A percentile compares a stretch with the other conserved stretches of the same genome.
Evolutionary conservation across 2,113 vertebrate species (phyloP).

Genomic region (Steatornis caripensis): DNA sequence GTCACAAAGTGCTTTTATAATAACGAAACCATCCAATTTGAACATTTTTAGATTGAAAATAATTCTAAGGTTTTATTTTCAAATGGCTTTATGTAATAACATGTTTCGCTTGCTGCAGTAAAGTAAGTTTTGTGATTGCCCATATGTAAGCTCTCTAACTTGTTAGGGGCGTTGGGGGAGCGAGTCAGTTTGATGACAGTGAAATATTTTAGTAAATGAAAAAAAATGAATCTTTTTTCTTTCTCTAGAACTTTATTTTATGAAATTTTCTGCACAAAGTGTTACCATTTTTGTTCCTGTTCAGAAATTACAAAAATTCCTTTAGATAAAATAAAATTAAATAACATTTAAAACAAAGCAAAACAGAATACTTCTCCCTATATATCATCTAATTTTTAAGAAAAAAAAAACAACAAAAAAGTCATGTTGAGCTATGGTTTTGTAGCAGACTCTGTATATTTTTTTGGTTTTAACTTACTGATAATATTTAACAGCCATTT

Average conservation of each 20-base stretch:
- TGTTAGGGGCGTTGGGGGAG: too few species aligned
- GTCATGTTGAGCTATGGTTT: background rate
- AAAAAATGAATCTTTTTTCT: background rate
- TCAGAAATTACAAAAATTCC: background rate
- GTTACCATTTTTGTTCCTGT: background rate
- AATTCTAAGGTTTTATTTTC: background rate
- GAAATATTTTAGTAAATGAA: background rate
- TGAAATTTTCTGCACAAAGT: background rate
- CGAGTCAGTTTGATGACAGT: background rate
- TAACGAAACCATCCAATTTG: background rate
- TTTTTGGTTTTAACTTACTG: background rate
- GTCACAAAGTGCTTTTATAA: background rate
- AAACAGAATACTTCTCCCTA: fast-evolving
- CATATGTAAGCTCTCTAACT: background rate
- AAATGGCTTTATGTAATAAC: background rate
- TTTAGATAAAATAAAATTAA: background rate
- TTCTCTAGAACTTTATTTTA: background rate
- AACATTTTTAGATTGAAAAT: background rate
- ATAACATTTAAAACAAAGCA: background rate
- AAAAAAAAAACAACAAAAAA: background rate
- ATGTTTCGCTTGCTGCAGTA: background rate
- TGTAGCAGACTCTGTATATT: background rate
- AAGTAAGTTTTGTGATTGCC: background rate
- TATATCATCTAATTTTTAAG: background rate
- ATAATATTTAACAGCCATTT: background rate